Evolutionary conservation across 35 echinoderm and acorn worm species (phyloP), one percentile per base, ranked within the genome.

Genomic region (Nesometra sesokonis): DNA sequence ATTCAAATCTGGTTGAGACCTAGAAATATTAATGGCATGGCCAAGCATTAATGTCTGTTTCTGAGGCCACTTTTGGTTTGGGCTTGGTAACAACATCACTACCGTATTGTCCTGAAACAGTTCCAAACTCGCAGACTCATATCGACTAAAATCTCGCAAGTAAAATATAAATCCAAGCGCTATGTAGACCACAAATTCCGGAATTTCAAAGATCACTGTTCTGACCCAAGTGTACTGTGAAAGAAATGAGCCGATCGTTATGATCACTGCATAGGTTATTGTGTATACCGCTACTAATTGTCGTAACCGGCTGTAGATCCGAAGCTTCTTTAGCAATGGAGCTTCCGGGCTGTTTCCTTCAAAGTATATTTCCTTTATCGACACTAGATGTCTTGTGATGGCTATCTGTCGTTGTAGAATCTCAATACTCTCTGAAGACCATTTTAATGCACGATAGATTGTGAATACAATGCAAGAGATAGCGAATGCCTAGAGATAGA

Each of bases 401-500:
- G 93, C 27, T 11, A 98, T 39, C 85, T 98, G 95, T 13, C 87
- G 78, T 52, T 91, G 89, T 29, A 98, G 81, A 13, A 89, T 34
- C 31, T 94, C 92, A 35, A 98, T 46, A 36, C 94, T 98, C 78
- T 91, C 94, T 32, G 95, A 92, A 90, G 92, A 94, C 95, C 95
- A 98, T 80, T 97, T 94, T 15, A 94, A 80, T 47, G 89, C 87
- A 31, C 92, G 91, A 37, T 93, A 97, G 78, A 97, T 92, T 13
- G 93, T 89, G 67, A 97, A 97, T 0, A 94, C 87, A 36, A 97
- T 93, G 78, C 92, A 91, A 78, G 89, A 97, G 2, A 97, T 87
- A 34, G 92, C 92, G 91, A 94, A 94, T 79, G 94, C 94, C 94
- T 97, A 37, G 83, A 78, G 84, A 0, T 79, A 80, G 86, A 86